Evolutionary conservation across 2,797 vertebrate genomes (phyloP), one percentile per base, ranked within the genome.

Genomic region (Xiphophorus birchmanni): DNA sequence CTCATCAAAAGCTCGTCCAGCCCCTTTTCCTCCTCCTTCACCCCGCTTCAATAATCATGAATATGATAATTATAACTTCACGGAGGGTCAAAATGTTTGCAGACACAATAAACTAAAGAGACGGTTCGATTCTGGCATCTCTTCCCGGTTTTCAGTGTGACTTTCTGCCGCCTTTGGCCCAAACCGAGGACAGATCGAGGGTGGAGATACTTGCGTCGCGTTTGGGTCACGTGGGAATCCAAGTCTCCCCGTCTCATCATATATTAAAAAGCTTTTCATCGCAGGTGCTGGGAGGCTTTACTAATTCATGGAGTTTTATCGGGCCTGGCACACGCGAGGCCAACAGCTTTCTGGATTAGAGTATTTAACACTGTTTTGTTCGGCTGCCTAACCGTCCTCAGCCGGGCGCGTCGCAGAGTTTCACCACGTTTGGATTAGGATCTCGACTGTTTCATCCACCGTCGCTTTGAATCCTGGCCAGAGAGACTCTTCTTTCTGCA

Each of bases 241-340:
- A 86, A 92, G 81, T 89, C 89, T 87, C 78, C 78, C 75, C 72
- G 73, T 82, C 90, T 91, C 91, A 91, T 93, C 88, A 90, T 83
- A 91, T 90, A 92, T 93, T 92, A 82, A 91, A 91, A 91, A 89
- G 90, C 91, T 94, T 93, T 90, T 91, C 86, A 82, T 91, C 88
- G 80, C 92, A 93, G 92, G 91, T 94, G 93, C 91, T 90, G 69
- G 72, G 83, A 75, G 85, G 91, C 88, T 90, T 92, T 88, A 89
- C 90, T 95, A 92, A 94, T 95, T 93, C 88, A 92, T 93, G 83
- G 88, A 80, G 91, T 90, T 90, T 91, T 90, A 89, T 84, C 87
- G 76, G 80, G 90, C 89, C 42, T 85, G 92, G 92, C 90, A 86
- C 89, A 78, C 80, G 89, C 21, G 79, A 87, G 83, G 79, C 9